Percentiles rank a stretch among this genome's conserved stretches.
Conservation (phyloP, 2,113 vertebrate genomes). For the Accipiter cooperii region DNA sequence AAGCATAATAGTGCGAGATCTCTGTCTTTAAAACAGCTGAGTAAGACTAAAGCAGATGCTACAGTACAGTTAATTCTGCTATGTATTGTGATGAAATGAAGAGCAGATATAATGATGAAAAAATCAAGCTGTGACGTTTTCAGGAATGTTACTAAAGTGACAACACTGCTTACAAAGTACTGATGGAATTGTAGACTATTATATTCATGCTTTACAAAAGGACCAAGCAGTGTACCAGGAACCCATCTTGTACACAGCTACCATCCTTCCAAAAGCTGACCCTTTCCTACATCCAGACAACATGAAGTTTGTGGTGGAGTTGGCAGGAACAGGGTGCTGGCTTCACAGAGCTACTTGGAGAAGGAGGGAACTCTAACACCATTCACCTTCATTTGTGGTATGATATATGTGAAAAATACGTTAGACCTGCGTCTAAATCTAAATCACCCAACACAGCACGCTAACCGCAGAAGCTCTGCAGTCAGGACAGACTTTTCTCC, state of each 20-base stretch:
- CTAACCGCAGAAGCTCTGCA: background rate
- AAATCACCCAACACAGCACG: fast-evolving
- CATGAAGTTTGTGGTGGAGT: background rate
- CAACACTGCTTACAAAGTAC: background rate
- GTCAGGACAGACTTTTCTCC: background rate
- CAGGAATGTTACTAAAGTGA: background rate
- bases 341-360: background rate
- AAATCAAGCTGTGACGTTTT: background rate
- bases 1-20: background rate
- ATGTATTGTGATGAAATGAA: background rate
- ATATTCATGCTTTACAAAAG: background rate
- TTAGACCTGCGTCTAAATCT: background rate
- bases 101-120: background rate
- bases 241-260: background rate
- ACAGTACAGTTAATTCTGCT: background rate
- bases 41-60: background rate
- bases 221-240: background rate
- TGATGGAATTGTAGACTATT: background rate
- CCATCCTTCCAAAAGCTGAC: background rate
- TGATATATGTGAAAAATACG: background rate
- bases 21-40: background rate
- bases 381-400: background rate
- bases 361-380: background rate
- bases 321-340: background rate
- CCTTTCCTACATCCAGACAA: background rate